These are phyloP conservation scores for Distichodus sexfasciatus DNA, from an alignment of 2,797 vertebrate genomes.

Conservation along the genomic window DNA sequence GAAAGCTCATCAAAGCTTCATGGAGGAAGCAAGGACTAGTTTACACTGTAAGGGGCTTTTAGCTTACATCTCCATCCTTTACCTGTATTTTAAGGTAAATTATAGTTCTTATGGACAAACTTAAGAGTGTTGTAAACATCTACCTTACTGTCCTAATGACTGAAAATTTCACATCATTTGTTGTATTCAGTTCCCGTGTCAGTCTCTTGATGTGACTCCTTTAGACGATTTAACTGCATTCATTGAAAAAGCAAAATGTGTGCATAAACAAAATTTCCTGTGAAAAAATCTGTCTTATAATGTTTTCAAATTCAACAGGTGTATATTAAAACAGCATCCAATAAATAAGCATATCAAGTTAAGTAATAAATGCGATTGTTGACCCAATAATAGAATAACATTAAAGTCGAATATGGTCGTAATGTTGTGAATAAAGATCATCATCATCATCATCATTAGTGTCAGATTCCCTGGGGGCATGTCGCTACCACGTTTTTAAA, in stretches of 20 bases:
- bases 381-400: background rate
- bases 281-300: too few relatives aligned
- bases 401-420: background rate
- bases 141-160: background rate
- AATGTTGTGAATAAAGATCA: background rate
- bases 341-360: background rate
- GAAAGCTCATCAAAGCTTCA: background rate
- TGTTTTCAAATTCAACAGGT: too few relatives aligned
- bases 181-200: too few relatives aligned
- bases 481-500: too few relatives aligned
- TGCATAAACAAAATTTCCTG: too few relatives aligned
- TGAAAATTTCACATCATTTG: background rate
- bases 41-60: background rate
- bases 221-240: too few relatives aligned
- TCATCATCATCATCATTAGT: too few relatives aligned
- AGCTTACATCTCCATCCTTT: background rate
- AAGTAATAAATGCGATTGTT: background rate
- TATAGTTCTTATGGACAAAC: background rate
- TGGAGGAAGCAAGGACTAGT: background rate
- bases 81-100: slow-evolving; percentile 7
- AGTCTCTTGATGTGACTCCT: too few relatives aligned
- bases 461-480: too few relatives aligned
- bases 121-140: too few relatives aligned
- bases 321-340: background rate
- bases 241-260: too few relatives aligned